A percentile compares a stretch with the other conserved stretches of the same genome.
phyloP scores from a whole-genome alignment of 1,140 invertebrate genomes.

The Lepidurus couesii region DNA sequence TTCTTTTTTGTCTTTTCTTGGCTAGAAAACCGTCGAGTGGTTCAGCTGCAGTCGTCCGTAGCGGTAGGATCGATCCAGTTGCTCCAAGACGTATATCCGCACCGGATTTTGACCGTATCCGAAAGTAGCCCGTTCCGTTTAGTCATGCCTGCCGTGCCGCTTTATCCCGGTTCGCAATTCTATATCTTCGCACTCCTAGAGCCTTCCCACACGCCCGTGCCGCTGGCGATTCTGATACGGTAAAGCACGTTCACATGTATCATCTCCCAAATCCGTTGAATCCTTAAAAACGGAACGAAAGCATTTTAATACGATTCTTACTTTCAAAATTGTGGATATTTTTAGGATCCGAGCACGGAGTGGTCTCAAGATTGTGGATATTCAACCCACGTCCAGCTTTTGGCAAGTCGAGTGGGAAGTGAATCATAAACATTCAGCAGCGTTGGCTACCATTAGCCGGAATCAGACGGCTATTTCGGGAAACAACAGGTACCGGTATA shows the following conservation, averaged over 20 bases:
- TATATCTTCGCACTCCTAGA: slow-evolving; percentile 33
- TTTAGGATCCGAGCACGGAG: not conserved
- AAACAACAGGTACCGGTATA: not conserved
- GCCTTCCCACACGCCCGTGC: not conserved
- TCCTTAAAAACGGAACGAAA: no score
- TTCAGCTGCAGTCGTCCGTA: slow-evolving; percentile 29
- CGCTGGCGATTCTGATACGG: not conserved
- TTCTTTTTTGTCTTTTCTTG: slow-evolving; percentile 17
- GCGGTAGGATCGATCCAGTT: slow-evolving; percentile 23
- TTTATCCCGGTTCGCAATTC: slow-evolving; percentile 33
- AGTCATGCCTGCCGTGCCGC: slow-evolving; percentile 31
- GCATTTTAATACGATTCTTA: no score
- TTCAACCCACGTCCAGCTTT: slow-evolving; percentile 13
- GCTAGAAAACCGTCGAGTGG: slow-evolving; percentile 4
- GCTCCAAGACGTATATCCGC: slow-evolving; percentile 31
- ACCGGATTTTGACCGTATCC: slow-evolving; percentile 28
- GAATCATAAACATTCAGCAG: slow-evolving; percentile 22
- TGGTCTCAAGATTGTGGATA: slow-evolving; percentile 10
- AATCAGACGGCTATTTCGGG: slow-evolving; percentile 14
- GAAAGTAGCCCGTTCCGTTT: slow-evolving; percentile 29
- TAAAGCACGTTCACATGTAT: not conserved
- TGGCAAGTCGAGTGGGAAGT: slow-evolving; percentile 14
- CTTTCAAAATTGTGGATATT: not conserved
- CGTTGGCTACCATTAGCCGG: not conserved
- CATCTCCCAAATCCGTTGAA: no score